These are phyloP conservation scores for Lagenorhynchus albirostris DNA, from an alignment of 2,113 vertebrate genomes.

Conservation along the genomic window DNA sequence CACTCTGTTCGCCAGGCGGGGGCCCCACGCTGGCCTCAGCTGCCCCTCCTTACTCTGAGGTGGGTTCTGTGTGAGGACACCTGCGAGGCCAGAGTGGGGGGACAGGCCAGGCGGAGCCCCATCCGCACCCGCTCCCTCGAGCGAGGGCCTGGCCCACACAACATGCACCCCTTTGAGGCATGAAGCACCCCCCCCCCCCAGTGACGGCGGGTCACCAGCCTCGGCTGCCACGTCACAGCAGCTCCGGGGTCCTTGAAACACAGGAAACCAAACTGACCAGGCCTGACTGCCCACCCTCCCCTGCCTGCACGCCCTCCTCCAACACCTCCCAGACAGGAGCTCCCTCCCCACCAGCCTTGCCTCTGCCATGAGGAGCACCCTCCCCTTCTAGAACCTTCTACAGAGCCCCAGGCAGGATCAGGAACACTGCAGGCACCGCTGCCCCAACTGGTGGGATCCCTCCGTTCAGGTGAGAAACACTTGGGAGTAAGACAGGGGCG, in stretches of 20 bases:
- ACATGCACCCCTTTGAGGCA: accelerated
- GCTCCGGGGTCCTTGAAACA: neutral
- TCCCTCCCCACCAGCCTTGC: neutral
- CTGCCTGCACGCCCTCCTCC: neutral
- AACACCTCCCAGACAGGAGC: neutral
- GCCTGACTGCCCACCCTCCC: too few relatives aligned
- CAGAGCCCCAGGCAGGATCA: neutral
- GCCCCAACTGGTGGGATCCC: accelerated
- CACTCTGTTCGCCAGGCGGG: too few relatives aligned
- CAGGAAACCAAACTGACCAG: neutral
- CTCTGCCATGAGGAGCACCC: neutral
- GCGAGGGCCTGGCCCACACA: neutral
- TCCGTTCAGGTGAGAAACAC: neutral
- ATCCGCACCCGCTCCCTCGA: accelerated
- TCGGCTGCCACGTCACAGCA: neutral
- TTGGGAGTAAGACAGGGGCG: accelerated
- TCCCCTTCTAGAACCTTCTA: neutral
- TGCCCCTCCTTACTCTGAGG: neutral
- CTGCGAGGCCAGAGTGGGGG: too few relatives aligned
- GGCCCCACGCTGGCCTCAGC: too few relatives aligned
- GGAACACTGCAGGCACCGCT: neutral
- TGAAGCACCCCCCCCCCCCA: accelerated
- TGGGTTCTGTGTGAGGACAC: neutral
- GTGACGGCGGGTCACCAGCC: neutral
- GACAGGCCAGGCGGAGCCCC: accelerated